phyloP scores from a whole-genome alignment of 2,797 vertebrate species.

The Xenops minutus region DNA sequence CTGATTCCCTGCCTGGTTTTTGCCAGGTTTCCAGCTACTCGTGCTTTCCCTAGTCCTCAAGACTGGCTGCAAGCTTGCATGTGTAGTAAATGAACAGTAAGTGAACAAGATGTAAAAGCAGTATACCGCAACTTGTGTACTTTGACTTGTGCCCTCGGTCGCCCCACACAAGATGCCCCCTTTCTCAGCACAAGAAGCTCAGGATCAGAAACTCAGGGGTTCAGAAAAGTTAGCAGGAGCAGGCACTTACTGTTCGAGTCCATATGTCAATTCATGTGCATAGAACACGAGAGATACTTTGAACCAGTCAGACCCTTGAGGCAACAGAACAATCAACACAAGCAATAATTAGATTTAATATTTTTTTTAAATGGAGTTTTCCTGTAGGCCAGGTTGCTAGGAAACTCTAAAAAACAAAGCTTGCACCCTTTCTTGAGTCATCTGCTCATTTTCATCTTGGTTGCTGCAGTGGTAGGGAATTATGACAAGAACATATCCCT shows the following conservation, averaged over 20 bases:
- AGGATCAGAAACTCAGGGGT: background rate
- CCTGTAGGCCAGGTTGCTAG: background rate
- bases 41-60: background rate
- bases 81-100: background rate
- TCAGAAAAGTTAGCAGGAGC: background rate
- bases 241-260: background rate
- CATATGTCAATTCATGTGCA: background rate
- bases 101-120: background rate
- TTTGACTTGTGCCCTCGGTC: background rate
- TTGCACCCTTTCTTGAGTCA: background rate
- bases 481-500: background rate
- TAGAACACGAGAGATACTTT: background rate
- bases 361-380: background rate
- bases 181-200: background rate
- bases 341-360: background rate
- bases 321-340: background rate
- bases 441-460: background rate
- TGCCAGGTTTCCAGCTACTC: background rate
- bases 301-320: background rate
- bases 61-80: background rate
- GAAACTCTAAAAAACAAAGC: background rate
- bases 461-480: background rate
- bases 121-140: background rate
- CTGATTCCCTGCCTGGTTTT: background rate
- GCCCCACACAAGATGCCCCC: accelerated